Conservation (phyloP, 2,888 invertebrate genomes). For the Melitaea athalia region DNA sequence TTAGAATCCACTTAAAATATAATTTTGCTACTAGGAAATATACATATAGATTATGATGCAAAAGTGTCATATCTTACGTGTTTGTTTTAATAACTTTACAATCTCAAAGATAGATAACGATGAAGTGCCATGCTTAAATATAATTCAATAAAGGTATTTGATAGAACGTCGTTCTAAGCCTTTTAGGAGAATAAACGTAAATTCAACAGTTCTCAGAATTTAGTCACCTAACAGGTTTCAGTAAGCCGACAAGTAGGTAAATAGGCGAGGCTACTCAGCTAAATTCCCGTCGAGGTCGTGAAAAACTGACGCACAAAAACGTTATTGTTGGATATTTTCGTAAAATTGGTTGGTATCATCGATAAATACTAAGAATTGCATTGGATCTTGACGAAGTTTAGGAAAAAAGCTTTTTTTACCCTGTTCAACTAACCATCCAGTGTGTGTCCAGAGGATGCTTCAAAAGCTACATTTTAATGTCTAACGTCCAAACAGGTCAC, state of each 20-base stretch:
- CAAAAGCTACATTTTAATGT: not conserved
- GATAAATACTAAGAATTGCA: not conserved
- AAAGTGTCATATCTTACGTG: not conserved
- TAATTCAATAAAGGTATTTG: conserved; percentile 4
- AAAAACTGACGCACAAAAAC: conserved; percentile 23
- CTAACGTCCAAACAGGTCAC: not conserved
- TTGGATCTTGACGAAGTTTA: not conserved
- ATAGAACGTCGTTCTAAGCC: conserved; percentile 10
- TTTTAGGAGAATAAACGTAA: conserved; percentile 23
- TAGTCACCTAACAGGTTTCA: conserved; percentile 28
- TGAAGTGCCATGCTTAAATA: conserved; percentile 1
- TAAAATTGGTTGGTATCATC: not conserved
- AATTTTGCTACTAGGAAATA: not conserved
- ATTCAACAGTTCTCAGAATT: conserved; percentile 31
- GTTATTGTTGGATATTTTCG: conserved; percentile 8
- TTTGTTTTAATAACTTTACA: not conserved
- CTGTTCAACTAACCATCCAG: not conserved
- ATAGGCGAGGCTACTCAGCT: conserved; percentile 38
- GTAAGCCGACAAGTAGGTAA: conserved; percentile 36
- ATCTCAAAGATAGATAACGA: not conserved
- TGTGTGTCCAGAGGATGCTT: not conserved
- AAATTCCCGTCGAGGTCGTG: conserved; percentile 37
- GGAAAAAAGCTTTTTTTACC: not conserved
- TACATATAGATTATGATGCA: not conserved
- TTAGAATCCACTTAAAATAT: not conserved